Percentiles rank a stretch among this genome's conserved stretches.
Evolutionary conservation across 2,113 vertebrate genomes (phyloP).

Genomic region (Pluvialis apricaria): DNA sequence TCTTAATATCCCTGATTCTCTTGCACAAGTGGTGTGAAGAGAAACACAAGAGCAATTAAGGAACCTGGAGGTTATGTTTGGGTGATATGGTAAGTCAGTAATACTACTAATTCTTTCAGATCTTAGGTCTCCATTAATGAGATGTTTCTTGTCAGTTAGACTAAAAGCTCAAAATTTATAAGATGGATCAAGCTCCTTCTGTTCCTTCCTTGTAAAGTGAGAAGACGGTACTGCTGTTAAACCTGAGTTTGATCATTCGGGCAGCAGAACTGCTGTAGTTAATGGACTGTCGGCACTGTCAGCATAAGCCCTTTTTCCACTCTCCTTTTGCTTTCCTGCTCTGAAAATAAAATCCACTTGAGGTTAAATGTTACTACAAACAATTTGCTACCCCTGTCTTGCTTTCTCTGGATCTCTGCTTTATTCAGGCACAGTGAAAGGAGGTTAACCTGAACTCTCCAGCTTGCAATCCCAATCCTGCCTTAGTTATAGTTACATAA

Average conservation of each 20-base stretch:
- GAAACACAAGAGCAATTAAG: constrained; percentile 42
- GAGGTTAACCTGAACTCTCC: background rate
- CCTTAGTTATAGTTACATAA: background rate
- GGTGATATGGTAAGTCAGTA: background rate
- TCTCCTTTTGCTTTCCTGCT: background rate
- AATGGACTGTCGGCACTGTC: background rate
- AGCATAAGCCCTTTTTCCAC: background rate
- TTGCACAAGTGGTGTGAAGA: constrained; percentile 18
- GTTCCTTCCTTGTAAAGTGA: constrained; percentile 15
- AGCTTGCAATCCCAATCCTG: background rate
- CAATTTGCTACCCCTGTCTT: background rate
- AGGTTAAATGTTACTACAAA: constrained; percentile 11
- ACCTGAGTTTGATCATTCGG: background rate
- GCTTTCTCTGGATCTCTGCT: background rate
- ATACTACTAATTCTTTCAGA: constrained; percentile 52
- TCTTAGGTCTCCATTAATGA: constrained; percentile 23
- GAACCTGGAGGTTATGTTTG: constrained; percentile 8
- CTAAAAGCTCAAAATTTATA: constrained; percentile 12
- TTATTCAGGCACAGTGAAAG: background rate
- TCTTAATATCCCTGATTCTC: constrained; percentile 26
- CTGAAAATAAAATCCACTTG: background rate
- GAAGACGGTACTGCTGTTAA: background rate
- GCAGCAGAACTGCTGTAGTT: constrained; percentile 1
- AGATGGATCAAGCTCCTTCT: constrained; percentile 21
- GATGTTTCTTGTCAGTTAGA: constrained; percentile 47